Evolutionary conservation across 37 sponge, comb jelly and placozoan genomes (phyloP).

Genomic region (Crambe crambe): DNA sequence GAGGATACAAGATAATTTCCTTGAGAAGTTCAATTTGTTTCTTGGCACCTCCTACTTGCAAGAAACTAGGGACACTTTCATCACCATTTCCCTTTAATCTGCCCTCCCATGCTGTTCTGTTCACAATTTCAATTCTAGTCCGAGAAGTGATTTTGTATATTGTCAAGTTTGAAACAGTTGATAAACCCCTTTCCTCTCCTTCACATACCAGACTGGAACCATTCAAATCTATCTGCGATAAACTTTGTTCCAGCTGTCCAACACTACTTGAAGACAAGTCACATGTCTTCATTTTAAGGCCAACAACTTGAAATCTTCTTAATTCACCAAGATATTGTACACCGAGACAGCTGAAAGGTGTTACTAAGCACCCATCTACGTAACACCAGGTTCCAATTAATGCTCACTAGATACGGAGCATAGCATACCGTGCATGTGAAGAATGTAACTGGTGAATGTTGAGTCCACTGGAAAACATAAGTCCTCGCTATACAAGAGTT

Average conservation of each 20-base stretch:
- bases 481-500: neutral
- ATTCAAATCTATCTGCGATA: conserved; percentile 2
- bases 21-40: conserved; percentile 44
- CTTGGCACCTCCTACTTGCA: conserved; percentile 47
- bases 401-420: too few relatives aligned
- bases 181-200: neutral
- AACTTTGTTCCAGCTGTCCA: neutral
- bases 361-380: conserved; percentile 48
- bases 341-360: conserved; percentile 13
- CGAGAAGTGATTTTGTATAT: conserved; percentile 41
- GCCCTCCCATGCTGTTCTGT: neutral
- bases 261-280: conserved; percentile 12
- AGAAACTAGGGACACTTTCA: neutral
- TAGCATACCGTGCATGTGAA: conserved; percentile 27
- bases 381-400: too few relatives aligned
- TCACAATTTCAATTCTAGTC: conserved; percentile 26
- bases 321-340: conserved; percentile 44
- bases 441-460: conserved; percentile 63
- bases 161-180: neutral
- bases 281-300: neutral
- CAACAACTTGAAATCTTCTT: conserved; percentile 11
- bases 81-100: neutral
- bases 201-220: neutral
- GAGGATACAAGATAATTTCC: conserved; percentile 51
- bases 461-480: conserved; percentile 23